phyloP scores from a whole-genome alignment of 2,797 vertebrate genomes.

The Salmo trutta region DNA sequence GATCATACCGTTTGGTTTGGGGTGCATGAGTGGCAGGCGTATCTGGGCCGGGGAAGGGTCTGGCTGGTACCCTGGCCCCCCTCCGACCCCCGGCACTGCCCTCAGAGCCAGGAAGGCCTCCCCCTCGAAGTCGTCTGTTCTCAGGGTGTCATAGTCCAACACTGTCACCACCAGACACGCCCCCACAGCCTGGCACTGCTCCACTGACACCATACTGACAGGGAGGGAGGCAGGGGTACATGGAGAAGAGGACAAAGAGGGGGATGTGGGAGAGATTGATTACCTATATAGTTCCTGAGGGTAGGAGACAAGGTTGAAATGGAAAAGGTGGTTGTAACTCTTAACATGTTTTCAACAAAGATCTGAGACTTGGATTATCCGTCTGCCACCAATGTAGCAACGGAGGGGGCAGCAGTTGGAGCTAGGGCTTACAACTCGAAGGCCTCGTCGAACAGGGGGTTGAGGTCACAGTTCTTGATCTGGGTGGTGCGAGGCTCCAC shows the following conservation, averaged over 20 bases:
- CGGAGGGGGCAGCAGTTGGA: background rate
- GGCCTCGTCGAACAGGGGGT: constrained; percentile 91
- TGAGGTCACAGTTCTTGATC: constrained; percentile 87
- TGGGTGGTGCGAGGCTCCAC: constrained; percentile 83
- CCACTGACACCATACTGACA: constrained; percentile 81
- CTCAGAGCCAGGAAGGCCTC: constrained; percentile 89
- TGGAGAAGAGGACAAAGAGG: background rate
- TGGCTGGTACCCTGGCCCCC: constrained; percentile 25
- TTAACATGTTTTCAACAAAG: background rate
- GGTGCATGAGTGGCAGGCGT: constrained; percentile 88
- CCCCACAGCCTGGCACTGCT: constrained; percentile 83
- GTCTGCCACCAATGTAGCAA: background rate
- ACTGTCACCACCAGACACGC: constrained; percentile 89
- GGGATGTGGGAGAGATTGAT: no score
- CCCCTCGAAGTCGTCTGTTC: constrained; percentile 88
- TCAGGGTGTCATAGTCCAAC: constrained; percentile 88
- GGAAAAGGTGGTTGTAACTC: background rate
- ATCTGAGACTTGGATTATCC: background rate
- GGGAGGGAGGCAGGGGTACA: background rate
- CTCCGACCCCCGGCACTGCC: constrained; percentile 75
- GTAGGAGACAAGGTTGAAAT: background rate
- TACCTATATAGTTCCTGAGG: background rate
- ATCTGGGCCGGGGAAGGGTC: constrained; percentile 77
- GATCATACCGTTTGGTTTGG: constrained; percentile 79
- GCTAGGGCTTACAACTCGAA: constrained; percentile 88